A percentile compares a stretch with the other conserved stretches of the same genome.
These are phyloP conservation scores for Cheumatopsyche charites DNA, from an alignment of 1,140 invertebrate genomes.

Conservation along the genomic window DNA sequence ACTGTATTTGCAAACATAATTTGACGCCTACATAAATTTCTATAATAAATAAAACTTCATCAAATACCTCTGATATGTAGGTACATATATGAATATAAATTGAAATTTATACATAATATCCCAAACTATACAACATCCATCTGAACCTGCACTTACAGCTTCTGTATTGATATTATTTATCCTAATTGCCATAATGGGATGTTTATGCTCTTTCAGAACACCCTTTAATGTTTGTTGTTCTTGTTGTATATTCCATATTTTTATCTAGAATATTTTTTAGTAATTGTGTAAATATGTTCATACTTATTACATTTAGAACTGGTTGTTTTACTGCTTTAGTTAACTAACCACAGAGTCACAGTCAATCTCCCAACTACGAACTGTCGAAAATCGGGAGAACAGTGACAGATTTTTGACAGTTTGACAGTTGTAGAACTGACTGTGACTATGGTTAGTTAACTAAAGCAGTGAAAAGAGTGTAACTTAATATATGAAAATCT, in stretches of 20 bases:
- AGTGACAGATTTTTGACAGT: too few relatives aligned
- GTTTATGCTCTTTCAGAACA: slow-evolving; percentile 88
- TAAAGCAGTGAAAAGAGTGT: too few relatives aligned
- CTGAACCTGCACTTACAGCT: slow-evolving; percentile 84
- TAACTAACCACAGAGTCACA: too few relatives aligned
- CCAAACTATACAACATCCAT: slow-evolving; percentile 93
- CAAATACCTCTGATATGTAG: too few relatives aligned
- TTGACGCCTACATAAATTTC: slow-evolving; percentile 69
- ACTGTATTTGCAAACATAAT: slow-evolving; percentile 88
- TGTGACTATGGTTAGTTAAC: too few relatives aligned
- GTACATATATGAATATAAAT: too few relatives aligned
- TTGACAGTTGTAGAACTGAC: too few relatives aligned
- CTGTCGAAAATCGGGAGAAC: too few relatives aligned
- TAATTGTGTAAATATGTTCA: too few relatives aligned
- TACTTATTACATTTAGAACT: too few relatives aligned
- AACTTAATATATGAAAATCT: slow-evolving; percentile 1
- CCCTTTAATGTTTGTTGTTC: slow-evolving; percentile 68
- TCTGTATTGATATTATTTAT: slow-evolving; percentile 77
- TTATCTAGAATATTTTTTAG: slow-evolving; percentile 62
- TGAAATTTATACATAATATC: slow-evolving; percentile 68
- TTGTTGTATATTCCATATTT: slow-evolving; percentile 75
- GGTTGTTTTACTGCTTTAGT: too few relatives aligned
- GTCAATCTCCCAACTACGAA: too few relatives aligned
- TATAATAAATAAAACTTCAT: slow-evolving; percentile 23
- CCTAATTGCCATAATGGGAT: slow-evolving; percentile 80